Base-by-base conservation (phyloP, 2,888 invertebrate species). In the Nyleta sp. region DNA sequence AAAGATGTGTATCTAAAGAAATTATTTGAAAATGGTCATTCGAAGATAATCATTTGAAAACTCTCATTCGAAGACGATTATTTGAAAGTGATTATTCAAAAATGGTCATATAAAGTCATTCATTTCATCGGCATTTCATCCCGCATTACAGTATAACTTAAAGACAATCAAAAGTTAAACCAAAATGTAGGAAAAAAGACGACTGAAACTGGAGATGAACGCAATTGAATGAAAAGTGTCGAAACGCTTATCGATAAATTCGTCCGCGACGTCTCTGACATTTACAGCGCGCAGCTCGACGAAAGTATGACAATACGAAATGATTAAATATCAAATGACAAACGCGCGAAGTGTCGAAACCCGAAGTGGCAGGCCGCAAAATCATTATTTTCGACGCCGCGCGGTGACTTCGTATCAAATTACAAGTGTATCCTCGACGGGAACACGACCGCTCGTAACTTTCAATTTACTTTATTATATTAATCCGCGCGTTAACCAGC, bases 391-490 rank as follows among this genome's bases (percentile, higher is more conserved):
- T 64, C 50, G 52, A 52, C 52, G 64, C 31, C 22, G 13, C 42
- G 17, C 55, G 15, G 42, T 20, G 24, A 38, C 55, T 55, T 67
- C 46, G 55, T 31, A 38, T 67, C 44, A 55, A 53, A 53, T 65
- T 65, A 65, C 53, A 42, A 65, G 53, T 65, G 52, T 53, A 31
- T 52, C 40, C 52, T 65, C 52, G 64, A 7, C 20, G 15, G 50
- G n/a, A 22, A 48, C 48, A 50, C 13, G 48, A 33, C 22, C 64
- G 42, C 40, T 52, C 52, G 64, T 65, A 65, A 65, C 64, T 52
- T 65, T 65, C 64, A 65, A 53, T 65, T 65, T 28, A 42, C 64
- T 65, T 65, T 52, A 52, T 64, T 64, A 40, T 64, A 64, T 65
- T 50, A 42, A 65, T 64, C 17, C 62, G n/a, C 18, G 40, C 38